Conservation (phyloP, 2,797 vertebrate species). For the Vespertilio murinus region DNA sequence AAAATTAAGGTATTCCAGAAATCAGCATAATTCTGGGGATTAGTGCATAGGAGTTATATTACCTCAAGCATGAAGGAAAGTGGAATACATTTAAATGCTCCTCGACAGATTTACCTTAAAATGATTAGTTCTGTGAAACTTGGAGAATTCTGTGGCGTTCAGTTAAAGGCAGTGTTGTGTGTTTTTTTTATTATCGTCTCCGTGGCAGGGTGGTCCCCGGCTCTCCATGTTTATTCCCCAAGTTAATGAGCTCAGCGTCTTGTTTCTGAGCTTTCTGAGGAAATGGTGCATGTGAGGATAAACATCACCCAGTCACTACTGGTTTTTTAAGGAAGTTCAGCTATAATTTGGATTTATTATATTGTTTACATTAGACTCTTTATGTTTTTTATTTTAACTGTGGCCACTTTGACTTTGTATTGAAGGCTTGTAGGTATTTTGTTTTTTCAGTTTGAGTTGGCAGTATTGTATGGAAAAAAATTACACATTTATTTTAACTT, state of each 20-base stretch:
- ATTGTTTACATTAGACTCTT: neutral
- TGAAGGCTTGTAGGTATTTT: neutral
- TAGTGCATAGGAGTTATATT: neutral
- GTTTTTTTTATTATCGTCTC: neutral
- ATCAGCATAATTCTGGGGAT: conserved; percentile 45
- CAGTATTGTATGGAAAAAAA: neutral
- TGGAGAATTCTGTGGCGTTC: conserved; percentile 21
- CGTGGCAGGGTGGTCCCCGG: neutral
- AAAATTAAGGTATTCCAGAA: conserved; percentile 46
- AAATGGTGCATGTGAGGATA: neutral
- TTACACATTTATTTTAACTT: conserved; percentile 15
- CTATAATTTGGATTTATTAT: neutral
- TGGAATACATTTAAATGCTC: conserved; percentile 32
- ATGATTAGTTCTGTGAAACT: conserved; percentile 34
- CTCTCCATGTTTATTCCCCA: neutral
- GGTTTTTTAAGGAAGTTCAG: conserved; percentile 6
- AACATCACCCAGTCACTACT: conserved; percentile 8
- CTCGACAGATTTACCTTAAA: conserved; percentile 22
- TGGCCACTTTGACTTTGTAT: neutral
- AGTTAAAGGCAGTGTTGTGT: neutral
- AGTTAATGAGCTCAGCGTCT: neutral
- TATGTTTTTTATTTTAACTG: neutral
- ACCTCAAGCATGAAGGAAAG: conserved; percentile 20
- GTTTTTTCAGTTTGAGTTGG: conserved; percentile 22
- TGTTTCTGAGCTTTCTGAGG: conserved; percentile 22